Evolutionary conservation across 1,140 invertebrate species (phyloP).

Genomic region (Amphibalanus amphitrite): DNA sequence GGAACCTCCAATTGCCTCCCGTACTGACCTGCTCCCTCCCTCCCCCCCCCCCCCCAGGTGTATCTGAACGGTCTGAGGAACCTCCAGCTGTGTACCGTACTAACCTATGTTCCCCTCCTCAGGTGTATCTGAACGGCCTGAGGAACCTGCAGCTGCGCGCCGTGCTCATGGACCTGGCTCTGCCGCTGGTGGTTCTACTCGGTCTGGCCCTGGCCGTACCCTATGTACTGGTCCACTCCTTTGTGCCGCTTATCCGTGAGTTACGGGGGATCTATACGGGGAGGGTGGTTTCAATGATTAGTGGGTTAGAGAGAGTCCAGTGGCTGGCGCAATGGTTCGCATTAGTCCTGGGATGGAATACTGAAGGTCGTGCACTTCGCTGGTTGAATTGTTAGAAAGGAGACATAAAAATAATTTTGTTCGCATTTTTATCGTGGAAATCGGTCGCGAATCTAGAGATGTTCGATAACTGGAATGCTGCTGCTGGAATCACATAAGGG

Average conservation of each 20-base stretch:
- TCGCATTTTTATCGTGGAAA: no score
- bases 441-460: no score
- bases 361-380: no score
- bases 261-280: background rate
- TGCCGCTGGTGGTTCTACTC: slow-evolving; percentile 71
- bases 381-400: no score
- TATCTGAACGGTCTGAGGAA: slow-evolving; percentile 76
- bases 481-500: no score
- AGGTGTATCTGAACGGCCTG: slow-evolving; percentile 61
- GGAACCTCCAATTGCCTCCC: slow-evolving; percentile 77
- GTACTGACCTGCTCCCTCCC: slow-evolving; percentile 40
- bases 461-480: no score
- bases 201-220: slow-evolving; percentile 75
- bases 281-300: no score
- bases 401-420: no score
- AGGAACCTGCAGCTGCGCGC: slow-evolving; percentile 78
- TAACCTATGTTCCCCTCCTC: slow-evolving; percentile 34
- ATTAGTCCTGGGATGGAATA: no score
- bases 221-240: slow-evolving; percentile 65
- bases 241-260: slow-evolving; percentile 52
- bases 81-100: slow-evolving; percentile 74
- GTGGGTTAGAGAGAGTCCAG: no score
- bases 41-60: no score
- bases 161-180: slow-evolving; percentile 63
- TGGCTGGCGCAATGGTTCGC: no score